A percentile compares a stretch with the other conserved stretches of the same genome.
phyloP scores from a whole-genome alignment of 2,797 vertebrate genomes.

The Bryconaethiops microstoma region DNA sequence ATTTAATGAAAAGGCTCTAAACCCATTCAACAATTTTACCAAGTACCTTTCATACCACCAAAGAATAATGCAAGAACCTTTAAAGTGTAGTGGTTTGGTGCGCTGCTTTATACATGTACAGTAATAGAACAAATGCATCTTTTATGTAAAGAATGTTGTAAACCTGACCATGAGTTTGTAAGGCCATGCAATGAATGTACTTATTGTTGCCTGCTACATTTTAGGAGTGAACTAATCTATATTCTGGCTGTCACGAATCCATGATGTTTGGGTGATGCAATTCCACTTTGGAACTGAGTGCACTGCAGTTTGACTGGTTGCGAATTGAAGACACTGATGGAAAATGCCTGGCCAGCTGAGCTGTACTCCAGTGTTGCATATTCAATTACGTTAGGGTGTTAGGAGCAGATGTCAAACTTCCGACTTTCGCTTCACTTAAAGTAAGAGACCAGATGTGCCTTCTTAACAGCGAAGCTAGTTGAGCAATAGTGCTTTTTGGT shows the following conservation, averaged over 20 bases:
- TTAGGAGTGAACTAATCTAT: background rate
- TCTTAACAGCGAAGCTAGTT: background rate
- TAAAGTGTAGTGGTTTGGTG: too few relatives aligned
- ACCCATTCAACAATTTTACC: too few relatives aligned
- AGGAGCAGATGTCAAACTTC: slow-evolving; percentile 2
- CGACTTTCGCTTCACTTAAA: background rate
- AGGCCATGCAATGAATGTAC: background rate
- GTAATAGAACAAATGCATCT: too few relatives aligned
- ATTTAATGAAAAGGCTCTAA: too few relatives aligned
- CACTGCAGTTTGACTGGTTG: slow-evolving; percentile 1
- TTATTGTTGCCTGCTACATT: background rate
- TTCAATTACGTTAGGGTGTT: background rate
- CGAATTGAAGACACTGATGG: background rate
- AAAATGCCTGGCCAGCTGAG: background rate
- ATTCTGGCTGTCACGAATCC: slow-evolving; percentile 9
- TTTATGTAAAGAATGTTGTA: background rate
- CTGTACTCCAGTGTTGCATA: background rate
- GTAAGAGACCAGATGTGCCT: background rate
- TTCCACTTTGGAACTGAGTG: background rate
- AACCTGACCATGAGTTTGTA: background rate
- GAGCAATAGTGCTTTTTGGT: background rate
- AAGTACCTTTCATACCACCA: too few relatives aligned
- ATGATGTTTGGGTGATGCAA: slow-evolving; percentile 8
- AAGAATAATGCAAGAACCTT: too few relatives aligned
- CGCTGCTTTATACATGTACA: background rate